These are phyloP conservation scores for Romanogobio albipinnatus DNA, from an alignment of 2,113 vertebrate genomes.

Conservation along the genomic window DNA sequence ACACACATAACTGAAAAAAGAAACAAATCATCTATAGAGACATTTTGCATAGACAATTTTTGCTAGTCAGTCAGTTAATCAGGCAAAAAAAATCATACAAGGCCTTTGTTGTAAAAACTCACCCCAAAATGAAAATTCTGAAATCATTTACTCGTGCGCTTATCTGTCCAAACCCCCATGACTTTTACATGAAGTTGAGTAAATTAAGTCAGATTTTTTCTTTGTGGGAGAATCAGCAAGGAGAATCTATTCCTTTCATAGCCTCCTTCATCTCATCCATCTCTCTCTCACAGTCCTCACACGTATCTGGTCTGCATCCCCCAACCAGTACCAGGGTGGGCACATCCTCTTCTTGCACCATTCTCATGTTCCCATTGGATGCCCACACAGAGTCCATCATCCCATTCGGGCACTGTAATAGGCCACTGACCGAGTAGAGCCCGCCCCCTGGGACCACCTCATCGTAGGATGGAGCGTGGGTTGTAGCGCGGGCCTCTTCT, in stretches of 20 bases:
- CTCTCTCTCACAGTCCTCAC: slow-evolving; percentile 79
- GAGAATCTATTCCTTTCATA: slow-evolving; percentile 67
- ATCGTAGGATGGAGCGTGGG: slow-evolving; percentile 73
- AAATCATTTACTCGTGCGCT: not conserved
- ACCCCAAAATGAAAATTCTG: not conserved
- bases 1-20: not conserved
- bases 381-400: slow-evolving; percentile 73
- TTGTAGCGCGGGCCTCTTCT: slow-evolving; percentile 69
- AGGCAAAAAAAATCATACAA: not conserved
- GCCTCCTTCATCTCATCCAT: slow-evolving; percentile 72
- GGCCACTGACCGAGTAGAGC: slow-evolving; percentile 77
- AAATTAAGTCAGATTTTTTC: not conserved
- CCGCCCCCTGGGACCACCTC: slow-evolving; percentile 74
- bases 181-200: not conserved
- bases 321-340: slow-evolving; percentile 76
- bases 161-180: no score
- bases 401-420: slow-evolving; percentile 72
- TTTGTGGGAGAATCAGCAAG: slow-evolving; percentile 60
- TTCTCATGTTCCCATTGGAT: slow-evolving; percentile 63
- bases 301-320: slow-evolving; percentile 71
- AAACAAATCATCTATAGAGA: not conserved
- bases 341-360: slow-evolving; percentile 68
- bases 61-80: not conserved
- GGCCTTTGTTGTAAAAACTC: slow-evolving; percentile 1
- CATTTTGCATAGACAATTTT: not conserved